phyloP scores from a whole-genome alignment of 2,888 invertebrate genomes.

The Pseudanteris insignis region DNA sequence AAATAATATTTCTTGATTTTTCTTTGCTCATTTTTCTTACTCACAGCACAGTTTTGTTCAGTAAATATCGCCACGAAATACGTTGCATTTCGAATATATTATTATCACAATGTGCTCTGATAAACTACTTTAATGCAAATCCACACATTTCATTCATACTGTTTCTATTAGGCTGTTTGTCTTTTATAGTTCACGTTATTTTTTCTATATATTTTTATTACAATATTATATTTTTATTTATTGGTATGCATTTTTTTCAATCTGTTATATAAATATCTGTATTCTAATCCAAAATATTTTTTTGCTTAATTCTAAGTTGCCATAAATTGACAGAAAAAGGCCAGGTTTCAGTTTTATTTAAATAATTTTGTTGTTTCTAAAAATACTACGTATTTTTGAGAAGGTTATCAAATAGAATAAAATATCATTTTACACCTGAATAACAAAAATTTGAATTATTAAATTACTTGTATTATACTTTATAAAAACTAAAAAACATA shows the following conservation, averaged over 20 bases:
- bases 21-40: conserved; percentile 27
- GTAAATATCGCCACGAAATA: conserved; percentile 38
- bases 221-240: conserved; percentile 17
- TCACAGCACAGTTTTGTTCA: conserved; percentile 44
- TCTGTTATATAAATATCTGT: conserved; percentile 25
- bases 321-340: conserved; percentile 38
- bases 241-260: conserved; percentile 15
- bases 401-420: too few relatives aligned
- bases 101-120: conserved; percentile 42
- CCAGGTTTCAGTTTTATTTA: too few relatives aligned
- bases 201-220: conserved; percentile 3
- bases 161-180: conserved; percentile 5
- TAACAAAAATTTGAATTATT: too few relatives aligned
- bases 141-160: conserved; percentile 20
- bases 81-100: conserved; percentile 33
- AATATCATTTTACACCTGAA: too few relatives aligned
- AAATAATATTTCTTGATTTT: too few relatives aligned
- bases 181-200: conserved; percentile 6
- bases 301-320: conserved; percentile 45
- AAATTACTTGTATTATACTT: too few relatives aligned
- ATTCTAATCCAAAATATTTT: conserved; percentile 52
- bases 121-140: conserved; percentile 32
- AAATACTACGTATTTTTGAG: too few relatives aligned
- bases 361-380: too few relatives aligned
- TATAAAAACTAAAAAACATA: too few relatives aligned